phyloP scores from a whole-genome alignment of 2,888 invertebrate genomes.

The Mythimna albipuncta region DNA sequence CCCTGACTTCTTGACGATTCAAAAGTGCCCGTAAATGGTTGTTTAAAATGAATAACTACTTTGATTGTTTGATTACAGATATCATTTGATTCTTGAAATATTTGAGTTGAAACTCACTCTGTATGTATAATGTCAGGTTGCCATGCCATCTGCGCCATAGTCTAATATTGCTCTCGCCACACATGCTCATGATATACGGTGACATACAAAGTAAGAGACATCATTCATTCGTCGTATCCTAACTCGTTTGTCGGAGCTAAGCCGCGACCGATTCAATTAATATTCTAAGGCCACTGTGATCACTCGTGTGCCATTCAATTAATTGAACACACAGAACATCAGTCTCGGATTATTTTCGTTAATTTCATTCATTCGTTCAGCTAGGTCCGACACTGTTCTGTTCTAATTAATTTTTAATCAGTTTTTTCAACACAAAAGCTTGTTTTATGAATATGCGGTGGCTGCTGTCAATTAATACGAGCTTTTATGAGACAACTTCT shows the following conservation, averaged over 20 bases:
- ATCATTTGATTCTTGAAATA: too few relatives aligned
- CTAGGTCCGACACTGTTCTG: constrained; percentile 49
- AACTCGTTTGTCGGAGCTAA: constrained; percentile 41
- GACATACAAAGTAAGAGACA: constrained; percentile 9
- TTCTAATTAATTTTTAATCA: constrained; percentile 63
- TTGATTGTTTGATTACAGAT: too few relatives aligned
- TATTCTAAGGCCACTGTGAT: constrained; percentile 67
- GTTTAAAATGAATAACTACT: too few relatives aligned
- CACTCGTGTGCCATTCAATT: constrained; percentile 65
- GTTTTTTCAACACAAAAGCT: constrained; percentile 42
- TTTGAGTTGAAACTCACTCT: neutral
- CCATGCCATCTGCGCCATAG: neutral
- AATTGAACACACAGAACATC: constrained; percentile 67
- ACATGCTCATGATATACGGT: neutral
- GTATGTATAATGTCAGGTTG: neutral
- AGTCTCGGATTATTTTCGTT: constrained; percentile 63
- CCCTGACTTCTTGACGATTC: too few relatives aligned
- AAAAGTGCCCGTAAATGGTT: too few relatives aligned
- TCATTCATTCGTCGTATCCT: constrained; percentile 30
- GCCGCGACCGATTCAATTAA: constrained; percentile 66
- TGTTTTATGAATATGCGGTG: constrained; percentile 44
- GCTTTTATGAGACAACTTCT: constrained; percentile 4
- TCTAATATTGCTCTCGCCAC: neutral
- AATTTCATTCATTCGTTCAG: constrained; percentile 53
- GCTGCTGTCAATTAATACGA: constrained; percentile 11